Evolutionary conservation across 2,113 vertebrate genomes (phyloP), one percentile per base, ranked within the genome.

Genomic region (Myocastor coypus): DNA sequence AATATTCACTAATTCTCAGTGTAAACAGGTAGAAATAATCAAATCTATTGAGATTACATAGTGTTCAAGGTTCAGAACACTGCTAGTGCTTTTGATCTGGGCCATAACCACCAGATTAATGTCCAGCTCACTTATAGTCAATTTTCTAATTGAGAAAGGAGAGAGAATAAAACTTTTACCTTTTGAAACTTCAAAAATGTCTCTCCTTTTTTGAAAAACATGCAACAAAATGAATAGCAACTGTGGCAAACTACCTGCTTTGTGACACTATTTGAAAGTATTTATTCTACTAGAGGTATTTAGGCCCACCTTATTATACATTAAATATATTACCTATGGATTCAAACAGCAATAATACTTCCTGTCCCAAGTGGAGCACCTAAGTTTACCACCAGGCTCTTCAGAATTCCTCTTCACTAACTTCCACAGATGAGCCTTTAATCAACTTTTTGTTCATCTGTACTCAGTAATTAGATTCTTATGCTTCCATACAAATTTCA

Each of bases 381-480:
- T n/a, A 75, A 87, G 16, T 42, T 92, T 92, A 95, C 89, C 83
- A 94, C 83, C 11, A 11, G 4, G 3, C 28, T 86, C 34, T 69
- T 89, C 57, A 66, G 86, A 94, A 88, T 95, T 92, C 66, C 86
- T 95, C 78, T 87, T 96, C 64, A 92, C 78, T 78, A 71, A 50
- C 69, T 1, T 52, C 93, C 83, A 95, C 40, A 88, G 73, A 63
- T 83, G 92, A 63, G 59, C 1, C 81, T 83, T 83, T 55, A 88
- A 94, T 88, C 57, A 28, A 55, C 73, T 40, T 78, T 95, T 68
- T 91, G 64, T 96, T 94, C 94, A 75, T 95, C 93, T 84, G 63
- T 46, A 7, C n/a, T 95, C 85, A 42, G 77, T 96, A 97, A 97
- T 97, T 97, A 82, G 77, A 96, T 98, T 97, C 81, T 96, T 93